Percentiles rank a stretch among this genome's conserved stretches.
Conservation (phyloP, 2,888 invertebrate genomes). For the Rugalucina vietnamica region DNA sequence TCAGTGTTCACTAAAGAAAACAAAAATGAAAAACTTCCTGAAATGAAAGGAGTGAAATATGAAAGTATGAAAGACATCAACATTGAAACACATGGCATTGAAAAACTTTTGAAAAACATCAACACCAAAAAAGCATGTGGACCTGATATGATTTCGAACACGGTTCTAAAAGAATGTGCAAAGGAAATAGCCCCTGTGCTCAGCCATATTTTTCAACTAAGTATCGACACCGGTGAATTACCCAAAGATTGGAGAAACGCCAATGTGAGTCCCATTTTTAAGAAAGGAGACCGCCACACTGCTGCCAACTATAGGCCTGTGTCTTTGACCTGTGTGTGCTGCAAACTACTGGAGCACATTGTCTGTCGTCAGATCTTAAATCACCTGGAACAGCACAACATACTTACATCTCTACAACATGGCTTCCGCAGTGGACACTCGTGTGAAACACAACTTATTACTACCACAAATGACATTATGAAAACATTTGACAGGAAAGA, state of each 20-base stretch:
- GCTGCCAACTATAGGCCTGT: neutral
- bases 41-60: too few relatives aligned
- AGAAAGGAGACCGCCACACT: neutral
- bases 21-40: too few relatives aligned
- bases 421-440: conserved; percentile 13
- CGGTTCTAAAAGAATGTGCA: too few relatives aligned
- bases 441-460: conserved; percentile 18
- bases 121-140: too few relatives aligned
- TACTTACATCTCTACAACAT: conserved; percentile 16
- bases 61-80: too few relatives aligned
- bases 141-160: too few relatives aligned
- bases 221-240: neutral
- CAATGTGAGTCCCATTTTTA: neutral
- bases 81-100: too few relatives aligned
- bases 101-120: too few relatives aligned
- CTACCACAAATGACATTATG: conserved; percentile 9
- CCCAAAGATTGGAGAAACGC: neutral
- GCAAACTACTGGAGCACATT: too few relatives aligned
- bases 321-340: neutral
- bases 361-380: neutral
- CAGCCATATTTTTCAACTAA: neutral
- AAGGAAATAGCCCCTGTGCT: neutral
- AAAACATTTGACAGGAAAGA: neutral
- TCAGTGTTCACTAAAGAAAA: too few relatives aligned
- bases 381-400: conserved; percentile 2